Evolutionary conservation across 1,140 invertebrate genomes (phyloP), one percentile per base, ranked within the genome.

Genomic region (Drosophila seguyi): DNA sequence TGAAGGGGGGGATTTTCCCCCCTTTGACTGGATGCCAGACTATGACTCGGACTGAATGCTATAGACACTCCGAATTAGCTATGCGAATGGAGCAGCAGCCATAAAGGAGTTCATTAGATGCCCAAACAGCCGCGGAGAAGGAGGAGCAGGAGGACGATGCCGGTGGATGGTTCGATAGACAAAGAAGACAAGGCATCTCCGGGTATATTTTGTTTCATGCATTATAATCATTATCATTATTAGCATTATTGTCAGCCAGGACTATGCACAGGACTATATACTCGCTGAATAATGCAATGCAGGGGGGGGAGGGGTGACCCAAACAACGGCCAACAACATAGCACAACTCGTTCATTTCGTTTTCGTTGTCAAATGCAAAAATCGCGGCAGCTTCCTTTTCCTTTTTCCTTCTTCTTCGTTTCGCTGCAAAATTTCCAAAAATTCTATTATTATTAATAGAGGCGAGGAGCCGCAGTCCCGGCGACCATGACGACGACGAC

Each of bases 391-490:
- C 58, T 87, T 87, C 84, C 84, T 88, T 84, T 87, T 87, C 84
- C 84, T 84, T 88, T 87, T 78, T 71, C 44, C 74, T 47, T 65
- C 74, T 47, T 65, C 75, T 56, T 63, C 47, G 59, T 79, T 58
- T 50, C 65, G 29, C 61, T 74, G 60, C 74, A 50, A 84, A 87
- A 87, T 84, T 87, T 87, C 84, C 80, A 88, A 87, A 87, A 87
- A 87, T 87, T 87, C 84, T 87, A 87, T 87, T 87, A 87, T 87
- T 87, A 87, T 87, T 87, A 87, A 87, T 88, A 88, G 84, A 72
- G 85, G 80, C 67, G 27, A 75, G 62, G 41, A 38, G n/a, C 34
- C 11, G n/a, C 11, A 42, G 27, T 39, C 62, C 48, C 52, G 59
- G 73, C 76, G 75, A 65, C 85, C 85, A 90, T 87, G 84, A 87